These are phyloP conservation scores for Sander lucioperca DNA, from an alignment of 2,113 vertebrate species.

Conservation along the genomic window DNA sequence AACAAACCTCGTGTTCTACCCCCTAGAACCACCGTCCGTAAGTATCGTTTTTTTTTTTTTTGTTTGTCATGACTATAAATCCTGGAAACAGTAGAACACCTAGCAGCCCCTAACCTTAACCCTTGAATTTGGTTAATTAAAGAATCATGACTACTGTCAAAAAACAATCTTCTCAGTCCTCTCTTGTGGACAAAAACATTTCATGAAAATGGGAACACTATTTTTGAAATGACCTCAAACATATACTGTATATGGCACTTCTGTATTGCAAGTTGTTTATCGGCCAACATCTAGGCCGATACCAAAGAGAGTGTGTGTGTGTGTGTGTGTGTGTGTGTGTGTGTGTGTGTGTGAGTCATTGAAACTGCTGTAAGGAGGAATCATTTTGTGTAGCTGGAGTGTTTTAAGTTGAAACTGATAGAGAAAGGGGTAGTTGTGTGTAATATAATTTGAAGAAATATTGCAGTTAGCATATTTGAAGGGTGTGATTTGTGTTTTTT, in stretches of 20 bases:
- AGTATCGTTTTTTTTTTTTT: slow-evolving; percentile 21
- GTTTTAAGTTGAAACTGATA: no score
- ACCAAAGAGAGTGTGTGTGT: no score
- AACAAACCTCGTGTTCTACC: slow-evolving; percentile 57
- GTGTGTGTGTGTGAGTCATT: no score
- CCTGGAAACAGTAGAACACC: neutral
- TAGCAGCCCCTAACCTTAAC: no score
- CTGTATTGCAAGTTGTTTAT: neutral
- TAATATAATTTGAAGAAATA: no score
- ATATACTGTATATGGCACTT: neutral
- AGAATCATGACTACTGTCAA: neutral
- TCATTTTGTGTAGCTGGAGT: no score
- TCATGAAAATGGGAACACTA: neutral
- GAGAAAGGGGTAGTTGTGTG: no score
- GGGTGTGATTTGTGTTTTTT: no score
- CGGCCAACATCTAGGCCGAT: neutral
- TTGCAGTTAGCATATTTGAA: no score
- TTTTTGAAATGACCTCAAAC: neutral
- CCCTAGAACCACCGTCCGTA: slow-evolving; percentile 67
- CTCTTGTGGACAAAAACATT: neutral
- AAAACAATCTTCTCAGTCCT: no score
- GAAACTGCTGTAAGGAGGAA: no score
- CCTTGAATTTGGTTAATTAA: neutral
- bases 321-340: no score
- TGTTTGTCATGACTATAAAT: neutral